Evolutionary conservation across 2,113 vertebrate species (phyloP).

Genomic region (Phaethornis superciliosus): DNA sequence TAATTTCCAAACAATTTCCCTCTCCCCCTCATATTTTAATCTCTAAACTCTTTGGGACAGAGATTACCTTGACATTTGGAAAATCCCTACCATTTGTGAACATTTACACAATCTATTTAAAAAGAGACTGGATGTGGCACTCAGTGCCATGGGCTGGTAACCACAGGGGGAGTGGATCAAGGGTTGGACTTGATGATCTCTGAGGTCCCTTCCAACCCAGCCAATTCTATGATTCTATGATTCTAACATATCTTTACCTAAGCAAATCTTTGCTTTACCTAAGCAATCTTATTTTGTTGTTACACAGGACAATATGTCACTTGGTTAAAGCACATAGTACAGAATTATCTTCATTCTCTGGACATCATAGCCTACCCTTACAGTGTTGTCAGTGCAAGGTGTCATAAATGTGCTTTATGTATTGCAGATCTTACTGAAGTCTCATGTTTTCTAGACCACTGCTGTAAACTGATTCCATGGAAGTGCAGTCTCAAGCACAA

Average conservation of each 20-base stretch:
- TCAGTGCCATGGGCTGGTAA: too few relatives aligned
- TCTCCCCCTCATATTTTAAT: background rate
- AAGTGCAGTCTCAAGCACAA: background rate
- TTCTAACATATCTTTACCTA: too few relatives aligned
- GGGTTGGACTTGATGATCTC: too few relatives aligned
- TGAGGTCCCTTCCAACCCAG: too few relatives aligned
- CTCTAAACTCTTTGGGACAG: background rate
- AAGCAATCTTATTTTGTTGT: background rate
- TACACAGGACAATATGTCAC: background rate
- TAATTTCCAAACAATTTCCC: background rate
- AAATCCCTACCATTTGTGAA: background rate
- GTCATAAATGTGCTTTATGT: conserved; percentile 38
- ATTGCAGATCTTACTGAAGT: background rate
- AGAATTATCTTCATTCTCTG: background rate
- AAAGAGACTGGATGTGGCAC: too few relatives aligned
- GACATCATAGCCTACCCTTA: background rate
- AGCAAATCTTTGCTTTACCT: too few relatives aligned
- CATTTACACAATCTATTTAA: background rate
- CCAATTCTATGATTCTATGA: too few relatives aligned
- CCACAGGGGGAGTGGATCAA: too few relatives aligned
- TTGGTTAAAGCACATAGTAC: background rate
- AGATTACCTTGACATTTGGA: background rate
- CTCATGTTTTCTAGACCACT: background rate
- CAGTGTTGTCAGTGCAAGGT: background rate
- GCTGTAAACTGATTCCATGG: conserved; percentile 1